phyloP scores from a whole-genome alignment of 2,888 invertebrate species.

The Drosophila birchii region DNA sequence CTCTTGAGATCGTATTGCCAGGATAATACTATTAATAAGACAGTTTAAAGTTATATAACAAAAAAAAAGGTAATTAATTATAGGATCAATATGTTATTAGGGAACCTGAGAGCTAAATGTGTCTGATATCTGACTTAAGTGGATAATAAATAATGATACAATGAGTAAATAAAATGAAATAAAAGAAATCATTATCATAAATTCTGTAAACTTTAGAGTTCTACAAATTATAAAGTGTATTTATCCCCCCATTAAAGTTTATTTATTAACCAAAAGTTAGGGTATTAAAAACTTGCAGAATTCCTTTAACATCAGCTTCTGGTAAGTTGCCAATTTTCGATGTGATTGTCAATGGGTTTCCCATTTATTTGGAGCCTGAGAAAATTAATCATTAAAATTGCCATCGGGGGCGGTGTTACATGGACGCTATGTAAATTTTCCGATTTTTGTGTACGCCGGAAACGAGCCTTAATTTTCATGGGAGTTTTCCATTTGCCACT shows the following conservation, averaged over 20 bases:
- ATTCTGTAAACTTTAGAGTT: not conserved
- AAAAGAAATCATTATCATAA: not conserved
- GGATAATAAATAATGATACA: not conserved
- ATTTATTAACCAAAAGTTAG: not conserved
- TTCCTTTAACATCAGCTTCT: conserved; percentile 16
- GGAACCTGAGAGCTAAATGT: not conserved
- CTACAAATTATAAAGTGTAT: not conserved
- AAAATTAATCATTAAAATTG: conserved; percentile 75
- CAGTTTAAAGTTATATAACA: not conserved
- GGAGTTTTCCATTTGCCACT: conserved; percentile 54
- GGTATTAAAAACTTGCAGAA: conserved; percentile 10
- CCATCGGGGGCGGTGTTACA: conserved; percentile 52
- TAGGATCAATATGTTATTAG: not conserved
- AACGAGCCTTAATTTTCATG: conserved; percentile 69
- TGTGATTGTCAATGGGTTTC: conserved; percentile 40
- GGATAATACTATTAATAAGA: not conserved
- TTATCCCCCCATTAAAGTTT: not conserved
- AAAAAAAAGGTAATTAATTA: not conserved
- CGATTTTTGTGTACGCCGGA: conserved; percentile 51
- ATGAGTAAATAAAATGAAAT: not conserved
- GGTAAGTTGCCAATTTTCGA: conserved; percentile 47
- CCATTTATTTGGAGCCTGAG: conserved; percentile 59
- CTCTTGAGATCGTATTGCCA: not conserved
- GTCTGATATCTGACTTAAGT: not conserved
- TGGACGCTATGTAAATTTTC: conserved; percentile 51